Evolutionary conservation across 2,113 vertebrate genomes (phyloP), one percentile per base, ranked within the genome.

Genomic region (Anhinga anhinga): DNA sequence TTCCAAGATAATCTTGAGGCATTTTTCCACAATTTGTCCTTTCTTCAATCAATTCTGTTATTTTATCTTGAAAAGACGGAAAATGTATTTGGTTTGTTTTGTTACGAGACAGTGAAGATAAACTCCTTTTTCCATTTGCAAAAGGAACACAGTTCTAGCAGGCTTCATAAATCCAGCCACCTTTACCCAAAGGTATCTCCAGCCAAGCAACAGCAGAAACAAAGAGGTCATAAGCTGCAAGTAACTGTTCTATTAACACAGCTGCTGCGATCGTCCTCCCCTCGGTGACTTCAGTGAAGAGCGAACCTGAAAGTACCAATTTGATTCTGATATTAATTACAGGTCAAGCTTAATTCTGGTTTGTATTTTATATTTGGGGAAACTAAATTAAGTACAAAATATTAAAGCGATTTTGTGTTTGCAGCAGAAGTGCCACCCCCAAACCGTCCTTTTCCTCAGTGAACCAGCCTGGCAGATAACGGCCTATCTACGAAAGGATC

Each of bases 401-500:
- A 23, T 13, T 58, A 58, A 74, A 70, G 20, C 32, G n/a, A 44
- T 32, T 77, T 62, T 55, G 42, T 8, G 3, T 82, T 80, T 92
- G 30, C 67, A 53, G 59, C n/a, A 16, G 11, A 89, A 70, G 29
- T 26, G 14, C 34, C 26, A 26, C 45, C 23, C n/a, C 15, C 36
- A 82, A 30, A 8, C 17, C 38, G 4, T 17, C 10, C 13, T 83
- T 59, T 84, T 45, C 21, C 47, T 71, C 34, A 50, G 53, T 42
- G 32, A 73, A 55, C 22, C 32, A 8, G n/a, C 38, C 52, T 34
- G 52, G 36, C 56, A 65, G 25, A 13, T 45, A 67, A 70, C 15
- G 42, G 0, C 23, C 0, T 9, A 9, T 38, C 55, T 76, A 6
- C 52, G 78, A 9, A 47, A 81, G 25, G 34, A 50, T 34, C 36